phyloP scores from a whole-genome alignment of 2,888 invertebrate species.

The Aricia artaxerxes region DNA sequence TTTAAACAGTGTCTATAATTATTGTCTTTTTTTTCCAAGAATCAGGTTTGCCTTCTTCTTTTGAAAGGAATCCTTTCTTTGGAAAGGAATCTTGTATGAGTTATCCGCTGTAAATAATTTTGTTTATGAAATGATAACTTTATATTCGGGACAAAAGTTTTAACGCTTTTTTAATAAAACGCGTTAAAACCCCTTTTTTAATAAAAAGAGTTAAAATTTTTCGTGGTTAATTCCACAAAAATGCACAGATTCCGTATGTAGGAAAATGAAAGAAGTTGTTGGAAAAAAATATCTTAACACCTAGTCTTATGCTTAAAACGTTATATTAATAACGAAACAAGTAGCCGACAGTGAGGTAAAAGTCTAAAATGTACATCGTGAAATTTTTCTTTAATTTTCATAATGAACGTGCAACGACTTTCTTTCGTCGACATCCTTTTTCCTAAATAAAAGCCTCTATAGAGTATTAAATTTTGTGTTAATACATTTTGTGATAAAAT shows the following conservation, averaged over 20 bases:
- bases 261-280: background rate
- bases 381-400: slow-evolving; percentile 5
- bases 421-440: slow-evolving; percentile 19
- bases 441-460: slow-evolving; percentile 9
- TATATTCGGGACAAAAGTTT: no score
- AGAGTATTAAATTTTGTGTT: slow-evolving; percentile 2
- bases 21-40: background rate
- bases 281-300: background rate
- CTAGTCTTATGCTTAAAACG: background rate
- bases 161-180: no score
- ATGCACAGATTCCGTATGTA: background rate
- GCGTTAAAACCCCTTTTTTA: no score
- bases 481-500: slow-evolving; percentile 5
- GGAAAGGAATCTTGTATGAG: no score
- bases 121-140: background rate
- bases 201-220: no score
- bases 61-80: no score
- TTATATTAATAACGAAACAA: background rate
- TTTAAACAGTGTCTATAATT: background rate
- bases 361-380: slow-evolving; percentile 6
- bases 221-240: background rate
- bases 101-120: no score
- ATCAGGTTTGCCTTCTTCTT: no score
- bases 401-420: slow-evolving; percentile 18
- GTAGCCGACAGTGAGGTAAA: background rate